Evolutionary conservation across 1,140 invertebrate species (phyloP).

Genomic region (Bombus affinis): DNA sequence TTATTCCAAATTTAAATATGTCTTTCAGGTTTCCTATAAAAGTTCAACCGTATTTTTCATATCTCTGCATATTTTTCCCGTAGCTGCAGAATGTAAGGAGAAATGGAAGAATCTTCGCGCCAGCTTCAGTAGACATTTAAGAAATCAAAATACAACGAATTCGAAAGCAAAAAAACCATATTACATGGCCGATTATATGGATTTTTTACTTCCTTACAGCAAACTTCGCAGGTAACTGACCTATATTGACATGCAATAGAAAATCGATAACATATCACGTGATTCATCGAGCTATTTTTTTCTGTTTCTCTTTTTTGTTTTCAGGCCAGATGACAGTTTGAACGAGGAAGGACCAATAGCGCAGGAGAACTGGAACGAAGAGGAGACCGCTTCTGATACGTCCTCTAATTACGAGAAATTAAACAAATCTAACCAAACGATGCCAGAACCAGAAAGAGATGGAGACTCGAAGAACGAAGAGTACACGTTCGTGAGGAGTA

Average conservation of each 20-base stretch:
- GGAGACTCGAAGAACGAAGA: background rate
- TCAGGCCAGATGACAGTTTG: background rate
- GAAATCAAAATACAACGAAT: background rate
- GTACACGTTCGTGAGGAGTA: background rate
- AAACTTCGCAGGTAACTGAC: conserved; percentile 5
- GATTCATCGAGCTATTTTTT: background rate
- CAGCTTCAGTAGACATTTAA: background rate
- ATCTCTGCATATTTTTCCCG: background rate
- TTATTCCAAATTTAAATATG: background rate
- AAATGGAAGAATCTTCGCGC: conserved; percentile 14
- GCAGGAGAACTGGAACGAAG: background rate
- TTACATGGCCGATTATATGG: conserved; percentile 26
- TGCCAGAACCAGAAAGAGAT: background rate
- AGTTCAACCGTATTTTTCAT: background rate
- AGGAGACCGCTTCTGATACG: background rate
- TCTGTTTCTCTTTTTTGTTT: background rate
- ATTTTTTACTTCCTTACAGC: conserved; percentile 15
- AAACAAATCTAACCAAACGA: background rate
- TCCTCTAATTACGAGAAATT: background rate
- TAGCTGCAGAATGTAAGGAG: conserved; percentile 8
- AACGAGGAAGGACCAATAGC: background rate
- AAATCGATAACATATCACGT: background rate
- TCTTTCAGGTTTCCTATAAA: background rate
- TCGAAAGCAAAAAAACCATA: conserved; percentile 6
- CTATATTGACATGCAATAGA: background rate